phyloP scores from a whole-genome alignment of 2,113 vertebrate genomes.

The Marcusenius ussheri region DNA sequence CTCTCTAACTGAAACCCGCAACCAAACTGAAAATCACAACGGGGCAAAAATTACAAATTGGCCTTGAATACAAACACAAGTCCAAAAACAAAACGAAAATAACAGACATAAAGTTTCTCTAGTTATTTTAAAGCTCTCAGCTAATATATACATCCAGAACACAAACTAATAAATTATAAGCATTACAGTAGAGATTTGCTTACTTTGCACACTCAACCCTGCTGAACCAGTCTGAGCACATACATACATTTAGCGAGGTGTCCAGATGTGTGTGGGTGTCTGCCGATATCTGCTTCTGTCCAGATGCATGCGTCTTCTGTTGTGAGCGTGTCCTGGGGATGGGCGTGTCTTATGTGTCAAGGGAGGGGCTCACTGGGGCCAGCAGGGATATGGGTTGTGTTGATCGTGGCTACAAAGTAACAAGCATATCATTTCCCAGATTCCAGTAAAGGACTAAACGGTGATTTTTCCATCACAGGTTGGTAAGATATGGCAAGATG shows the following conservation, averaged over 20 bases:
- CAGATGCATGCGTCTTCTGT: slow-evolving; percentile 10
- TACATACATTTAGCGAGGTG: background rate
- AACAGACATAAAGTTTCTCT: slow-evolving; percentile 19
- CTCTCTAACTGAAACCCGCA: no score
- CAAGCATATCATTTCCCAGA: background rate
- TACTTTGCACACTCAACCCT: slow-evolving; percentile 22
- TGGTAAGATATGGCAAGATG: background rate
- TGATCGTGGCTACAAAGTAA: background rate
- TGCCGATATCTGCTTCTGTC: slow-evolving; percentile 9
- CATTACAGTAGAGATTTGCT: slow-evolving; percentile 6
- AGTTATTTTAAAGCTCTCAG: slow-evolving; percentile 28
- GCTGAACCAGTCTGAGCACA: background rate
- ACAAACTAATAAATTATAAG: slow-evolving; percentile 44
- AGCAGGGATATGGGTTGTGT: background rate
- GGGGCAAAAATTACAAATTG: slow-evolving; percentile 10
- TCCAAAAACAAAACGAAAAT: slow-evolving; percentile 13
- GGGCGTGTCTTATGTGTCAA: background rate
- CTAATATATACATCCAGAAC: slow-evolving; percentile 39
- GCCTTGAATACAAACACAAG: slow-evolving; percentile 17
- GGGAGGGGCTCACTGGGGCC: background rate
- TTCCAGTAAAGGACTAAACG: background rate
- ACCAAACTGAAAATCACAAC: slow-evolving; percentile 34
- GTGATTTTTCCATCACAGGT: background rate
- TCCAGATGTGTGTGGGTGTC: background rate
- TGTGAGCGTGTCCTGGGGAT: background rate